Percentiles rank a stretch among this genome's conserved stretches.
Evolutionary conservation across 2,888 invertebrate species (phyloP).

Genomic region (Caenorhabditis doughertyi): DNA sequence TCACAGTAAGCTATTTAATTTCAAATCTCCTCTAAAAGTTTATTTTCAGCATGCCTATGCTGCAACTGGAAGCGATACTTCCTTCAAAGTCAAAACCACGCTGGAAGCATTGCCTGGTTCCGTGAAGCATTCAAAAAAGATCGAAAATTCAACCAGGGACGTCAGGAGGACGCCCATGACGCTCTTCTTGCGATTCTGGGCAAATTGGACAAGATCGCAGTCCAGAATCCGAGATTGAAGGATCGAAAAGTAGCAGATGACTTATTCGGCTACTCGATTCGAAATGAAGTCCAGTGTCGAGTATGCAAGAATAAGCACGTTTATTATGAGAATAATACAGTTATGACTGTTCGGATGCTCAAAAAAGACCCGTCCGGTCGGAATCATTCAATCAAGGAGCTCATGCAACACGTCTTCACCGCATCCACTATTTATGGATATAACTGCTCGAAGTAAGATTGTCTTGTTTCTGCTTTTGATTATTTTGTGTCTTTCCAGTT

Average conservation of each 20-base stretch:
- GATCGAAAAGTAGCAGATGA: constrained; percentile 56
- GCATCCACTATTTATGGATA: constrained; percentile 56
- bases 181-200: constrained; percentile 58
- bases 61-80: constrained; percentile 61
- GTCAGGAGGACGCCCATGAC: constrained; percentile 63
- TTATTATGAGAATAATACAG: constrained; percentile 63
- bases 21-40: neutral
- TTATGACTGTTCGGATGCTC: constrained; percentile 63
- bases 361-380: constrained; percentile 49
- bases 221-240: constrained; percentile 44
- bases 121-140: constrained; percentile 52
- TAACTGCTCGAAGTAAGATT: constrained; percentile 38
- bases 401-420: constrained; percentile 54
- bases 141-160: constrained; percentile 60
- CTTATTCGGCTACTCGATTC: constrained; percentile 58
- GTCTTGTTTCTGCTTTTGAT: neutral
- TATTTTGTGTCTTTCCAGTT: constrained; percentile 13
- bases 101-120: constrained; percentile 56
- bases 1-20: constrained; percentile 3
- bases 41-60: constrained; percentile 33
- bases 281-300: constrained; percentile 58
- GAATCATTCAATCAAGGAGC: constrained; percentile 55
- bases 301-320: constrained; percentile 61
- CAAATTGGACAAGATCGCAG: constrained; percentile 47
- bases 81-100: constrained; percentile 17